These are phyloP conservation scores for Todiramphus saurophagus DNA, from an alignment of 2,113 vertebrate genomes.

Conservation along the genomic window DNA sequence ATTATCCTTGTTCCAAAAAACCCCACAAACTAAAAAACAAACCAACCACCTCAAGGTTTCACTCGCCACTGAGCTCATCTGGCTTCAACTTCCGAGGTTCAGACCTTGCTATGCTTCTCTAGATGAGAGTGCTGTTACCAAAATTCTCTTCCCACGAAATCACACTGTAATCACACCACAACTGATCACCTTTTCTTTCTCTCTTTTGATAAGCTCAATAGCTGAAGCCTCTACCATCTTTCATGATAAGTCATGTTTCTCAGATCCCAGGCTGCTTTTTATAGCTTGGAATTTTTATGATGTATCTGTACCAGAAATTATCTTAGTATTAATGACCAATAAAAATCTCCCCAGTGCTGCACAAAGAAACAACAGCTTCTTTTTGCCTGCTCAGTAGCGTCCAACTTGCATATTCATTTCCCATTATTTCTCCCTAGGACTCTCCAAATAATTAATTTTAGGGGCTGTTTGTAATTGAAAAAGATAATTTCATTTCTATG, in stretches of 20 bases:
- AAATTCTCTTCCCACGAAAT: background rate
- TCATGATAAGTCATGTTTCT: background rate
- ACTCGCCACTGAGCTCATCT: background rate
- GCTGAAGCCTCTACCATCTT: background rate
- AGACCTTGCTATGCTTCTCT: background rate
- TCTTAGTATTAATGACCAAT: background rate
- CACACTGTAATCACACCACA: background rate
- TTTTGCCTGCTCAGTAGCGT: background rate
- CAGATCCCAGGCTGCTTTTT: background rate
- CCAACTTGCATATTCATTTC: background rate
- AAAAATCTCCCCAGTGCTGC: background rate
- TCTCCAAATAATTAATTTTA: conserved; percentile 19
- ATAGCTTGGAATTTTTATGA: background rate
- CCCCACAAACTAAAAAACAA: background rate
- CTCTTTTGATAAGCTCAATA: background rate
- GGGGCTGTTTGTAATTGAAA: background rate
- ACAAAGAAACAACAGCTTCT: background rate
- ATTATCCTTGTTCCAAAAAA: background rate
- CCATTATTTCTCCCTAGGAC: conserved; percentile 10
- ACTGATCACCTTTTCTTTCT: background rate
- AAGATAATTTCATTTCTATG: conserved; percentile 1
- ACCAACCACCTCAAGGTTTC: background rate
- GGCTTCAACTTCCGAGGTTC: background rate
- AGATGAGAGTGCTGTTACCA: background rate
- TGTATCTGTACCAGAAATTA: background rate